Conservation (phyloP, 2,113 vertebrate genomes). For the Platysternon megacephalum region DNA sequence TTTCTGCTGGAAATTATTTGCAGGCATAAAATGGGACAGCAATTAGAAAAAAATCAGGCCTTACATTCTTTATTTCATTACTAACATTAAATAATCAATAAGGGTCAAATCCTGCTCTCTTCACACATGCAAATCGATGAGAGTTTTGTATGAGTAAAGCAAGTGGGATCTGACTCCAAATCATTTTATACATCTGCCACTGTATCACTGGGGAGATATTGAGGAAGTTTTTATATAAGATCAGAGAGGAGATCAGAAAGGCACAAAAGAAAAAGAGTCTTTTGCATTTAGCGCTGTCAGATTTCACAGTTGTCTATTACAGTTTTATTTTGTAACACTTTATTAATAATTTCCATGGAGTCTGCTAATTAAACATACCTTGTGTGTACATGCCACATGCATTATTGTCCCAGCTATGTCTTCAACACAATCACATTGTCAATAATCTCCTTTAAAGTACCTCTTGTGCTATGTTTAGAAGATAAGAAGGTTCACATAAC, state of each 20-base stretch:
- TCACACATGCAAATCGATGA: neutral
- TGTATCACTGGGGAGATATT: neutral
- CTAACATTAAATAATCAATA: neutral
- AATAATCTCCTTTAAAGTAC: constrained; percentile 16
- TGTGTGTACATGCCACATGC: neutral
- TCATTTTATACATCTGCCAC: neutral
- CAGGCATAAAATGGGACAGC: neutral
- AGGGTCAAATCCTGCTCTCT: neutral
- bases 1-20: neutral
- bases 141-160: neutral
- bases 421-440: neutral
- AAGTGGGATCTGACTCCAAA: neutral
- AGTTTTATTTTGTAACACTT: neutral
- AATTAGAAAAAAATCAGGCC: neutral
- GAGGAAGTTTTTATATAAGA: neutral
- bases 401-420: neutral
- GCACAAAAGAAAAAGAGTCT: neutral
- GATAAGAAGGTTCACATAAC: neutral
- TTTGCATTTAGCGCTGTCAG: neutral
- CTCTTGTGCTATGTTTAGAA: neutral
- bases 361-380: neutral
- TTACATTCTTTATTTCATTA: neutral
- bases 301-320: neutral
- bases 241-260: neutral
- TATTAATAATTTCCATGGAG: neutral